Evolutionary conservation across 2,888 invertebrate genomes (phyloP).

Genomic region (Meteorus colon): DNA sequence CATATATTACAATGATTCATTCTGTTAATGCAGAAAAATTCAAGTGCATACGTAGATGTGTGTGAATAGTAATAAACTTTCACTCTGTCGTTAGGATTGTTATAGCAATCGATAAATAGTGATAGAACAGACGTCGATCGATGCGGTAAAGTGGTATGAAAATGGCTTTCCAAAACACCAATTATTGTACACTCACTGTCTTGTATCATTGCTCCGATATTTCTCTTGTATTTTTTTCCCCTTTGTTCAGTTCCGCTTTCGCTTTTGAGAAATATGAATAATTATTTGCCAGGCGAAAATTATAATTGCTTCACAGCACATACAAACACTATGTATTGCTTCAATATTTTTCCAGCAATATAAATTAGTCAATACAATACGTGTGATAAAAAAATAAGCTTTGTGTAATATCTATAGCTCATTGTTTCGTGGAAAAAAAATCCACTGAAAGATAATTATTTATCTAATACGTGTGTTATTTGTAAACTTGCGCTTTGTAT

Average conservation of each 20-base stretch:
- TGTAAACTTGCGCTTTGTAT: slow-evolving; percentile 14
- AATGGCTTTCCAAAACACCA: slow-evolving; percentile 3
- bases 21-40: not conserved
- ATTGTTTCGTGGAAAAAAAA: slow-evolving; percentile 1
- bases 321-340: not conserved
- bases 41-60: slow-evolving; percentile 15
- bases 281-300: not conserved
- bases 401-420: slow-evolving; percentile 1
- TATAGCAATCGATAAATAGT: slow-evolving; percentile 61
- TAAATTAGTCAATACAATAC: not conserved
- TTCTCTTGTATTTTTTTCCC: not conserved
- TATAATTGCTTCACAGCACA: slow-evolving; percentile 14
- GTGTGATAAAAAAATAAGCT: not conserved
- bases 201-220: not conserved
- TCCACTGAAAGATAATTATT: not conserved
- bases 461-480: not conserved
- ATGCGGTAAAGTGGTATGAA: slow-evolving; percentile 18
- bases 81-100: slow-evolving; percentile 62
- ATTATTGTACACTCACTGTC: not conserved
- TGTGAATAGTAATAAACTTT: slow-evolving; percentile 15
- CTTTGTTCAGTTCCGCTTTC: slow-evolving; percentile 1
- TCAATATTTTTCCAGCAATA: not conserved
- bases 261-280: not conserved
- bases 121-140: slow-evolving; percentile 20
- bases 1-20: slow-evolving; percentile 15